Evolutionary conservation across 1,140 invertebrate genomes (phyloP), one percentile per base, ranked within the genome.

Genomic region (Whitmania pigra): DNA sequence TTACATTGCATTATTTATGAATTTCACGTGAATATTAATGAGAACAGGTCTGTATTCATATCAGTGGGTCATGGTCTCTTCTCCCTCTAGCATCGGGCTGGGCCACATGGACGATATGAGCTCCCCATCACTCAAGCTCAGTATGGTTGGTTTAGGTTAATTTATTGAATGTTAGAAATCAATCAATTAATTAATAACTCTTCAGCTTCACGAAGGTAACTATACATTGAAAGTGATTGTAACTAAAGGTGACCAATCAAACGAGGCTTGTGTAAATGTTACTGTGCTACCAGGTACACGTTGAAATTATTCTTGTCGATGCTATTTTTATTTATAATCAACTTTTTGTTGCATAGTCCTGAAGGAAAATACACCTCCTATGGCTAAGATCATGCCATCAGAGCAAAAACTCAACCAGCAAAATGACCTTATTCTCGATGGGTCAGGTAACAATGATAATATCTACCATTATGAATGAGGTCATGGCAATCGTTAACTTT

Each of bases 201-300:
- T 78, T 63, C 74, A 84, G 81, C 73, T 84, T 22, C 79, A 80
- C 68, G 89, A 91, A 80, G 93, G 93, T 0, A 81, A 91, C 55
- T 97, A 95, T 78, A 88, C 87, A 55, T 94, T 96, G 79, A 90
- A 91, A 83, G 90, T 95, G 49, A 87, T 86, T 60, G 92, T 92
- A 0, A 90, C 87, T 11, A 87, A 85, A 74, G 80, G 83, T 3
- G 87, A 86, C 76, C 87, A 88, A 49, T 89, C 87, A 81, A 93
- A 92, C 27, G 89, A 92, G 80, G 88, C 90, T 0, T 88, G 87
- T 77, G 92, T 91, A 0, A 94, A 94, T 81, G 90, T 96, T 2
- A 93, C 90, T n/a, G 93, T 96, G 29, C 80, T 90, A 75, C 90
- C 92, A 74, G 85, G 88, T 89, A 83, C 84, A 17, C 43, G 85